Evolutionary conservation across 2,113 vertebrate species (phyloP).

Genomic region (Chaetura pelagica): DNA sequence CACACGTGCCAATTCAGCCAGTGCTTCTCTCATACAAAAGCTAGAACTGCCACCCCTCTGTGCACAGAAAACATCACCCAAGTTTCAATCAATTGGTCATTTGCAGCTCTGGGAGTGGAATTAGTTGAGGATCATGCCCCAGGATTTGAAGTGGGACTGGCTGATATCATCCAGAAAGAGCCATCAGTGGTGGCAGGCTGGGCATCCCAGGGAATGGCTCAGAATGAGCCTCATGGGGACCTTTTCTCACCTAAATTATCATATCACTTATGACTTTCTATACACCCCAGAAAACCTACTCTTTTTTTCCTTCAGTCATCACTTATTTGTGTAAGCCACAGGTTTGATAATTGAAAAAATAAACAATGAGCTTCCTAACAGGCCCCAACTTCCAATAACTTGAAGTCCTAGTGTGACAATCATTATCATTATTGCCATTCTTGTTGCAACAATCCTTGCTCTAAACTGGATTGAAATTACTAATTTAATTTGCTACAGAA

Average conservation of each 20-base stretch:
- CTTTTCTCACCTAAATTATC: background rate
- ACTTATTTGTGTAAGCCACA: background rate
- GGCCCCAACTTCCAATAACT: background rate
- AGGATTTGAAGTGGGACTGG: background rate
- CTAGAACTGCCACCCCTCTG: background rate
- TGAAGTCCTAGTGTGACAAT: background rate
- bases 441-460: background rate
- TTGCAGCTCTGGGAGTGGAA: too few species aligned
- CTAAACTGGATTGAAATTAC: background rate
- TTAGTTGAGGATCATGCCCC: too few species aligned
- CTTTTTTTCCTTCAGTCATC: background rate
- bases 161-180: background rate
- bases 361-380: background rate
- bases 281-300: background rate
- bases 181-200: background rate
- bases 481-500: background rate
- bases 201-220: too few species aligned
- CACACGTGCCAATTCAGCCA: background rate
- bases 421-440: background rate
- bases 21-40: background rate
- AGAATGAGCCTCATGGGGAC: background rate
- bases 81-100: too few species aligned
- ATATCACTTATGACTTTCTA: background rate
- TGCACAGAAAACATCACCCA: background rate
- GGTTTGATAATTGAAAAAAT: background rate